Conservation (phyloP, 2,113 vertebrate species). For the Zootoca vivipara region DNA sequence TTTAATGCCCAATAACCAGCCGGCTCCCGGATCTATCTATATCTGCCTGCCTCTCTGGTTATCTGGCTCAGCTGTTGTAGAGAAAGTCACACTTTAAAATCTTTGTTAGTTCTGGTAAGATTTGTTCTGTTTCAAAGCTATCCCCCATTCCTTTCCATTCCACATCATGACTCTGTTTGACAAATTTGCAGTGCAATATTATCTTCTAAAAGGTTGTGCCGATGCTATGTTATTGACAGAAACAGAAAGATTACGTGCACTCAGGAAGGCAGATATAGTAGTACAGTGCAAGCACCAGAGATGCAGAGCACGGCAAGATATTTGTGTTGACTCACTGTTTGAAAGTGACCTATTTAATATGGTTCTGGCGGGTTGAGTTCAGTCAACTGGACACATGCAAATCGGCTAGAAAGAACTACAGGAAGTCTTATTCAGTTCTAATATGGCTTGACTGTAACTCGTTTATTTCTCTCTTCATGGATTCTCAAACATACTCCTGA, state of each 20-base stretch:
- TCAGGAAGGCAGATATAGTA: neutral
- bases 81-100: too few species aligned
- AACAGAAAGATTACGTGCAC: neutral
- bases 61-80: too few species aligned
- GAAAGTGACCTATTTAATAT: neutral
- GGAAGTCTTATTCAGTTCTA: neutral
- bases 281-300: neutral
- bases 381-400: neutral
- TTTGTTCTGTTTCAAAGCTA: too few species aligned
- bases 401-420: neutral
- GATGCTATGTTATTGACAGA: neutral
- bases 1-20: too few species aligned
- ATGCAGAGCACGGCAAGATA: neutral
- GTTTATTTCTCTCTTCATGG: neutral
- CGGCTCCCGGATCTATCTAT: too few species aligned
- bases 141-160: too few species aligned
- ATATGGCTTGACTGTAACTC: neutral
- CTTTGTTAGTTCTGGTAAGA: too few species aligned
- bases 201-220: too few species aligned
- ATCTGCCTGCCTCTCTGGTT: too few species aligned
- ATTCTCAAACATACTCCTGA: neutral
- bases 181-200: too few species aligned
- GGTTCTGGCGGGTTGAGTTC: neutral
- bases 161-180: too few species aligned
- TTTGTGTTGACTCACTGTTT: neutral